phyloP scores from a whole-genome alignment of 2,113 vertebrate species.

The Osmerus mordax region DNA sequence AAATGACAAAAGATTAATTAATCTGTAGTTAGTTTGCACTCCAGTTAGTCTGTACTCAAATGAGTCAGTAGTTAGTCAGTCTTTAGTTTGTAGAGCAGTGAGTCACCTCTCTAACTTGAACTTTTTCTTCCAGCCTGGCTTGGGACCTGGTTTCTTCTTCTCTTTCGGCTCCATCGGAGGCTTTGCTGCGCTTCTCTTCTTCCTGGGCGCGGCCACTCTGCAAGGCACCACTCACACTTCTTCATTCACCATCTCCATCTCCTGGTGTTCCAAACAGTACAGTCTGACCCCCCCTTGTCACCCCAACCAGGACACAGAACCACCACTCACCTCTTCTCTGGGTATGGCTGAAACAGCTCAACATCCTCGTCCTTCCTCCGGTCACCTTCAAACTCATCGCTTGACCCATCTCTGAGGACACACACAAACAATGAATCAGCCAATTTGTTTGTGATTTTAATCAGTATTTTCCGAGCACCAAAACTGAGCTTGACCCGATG shows the following conservation, averaged over 20 bases:
- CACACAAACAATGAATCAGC: slow-evolving; percentile 4
- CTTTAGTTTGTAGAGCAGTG: neutral
- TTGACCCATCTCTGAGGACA: slow-evolving; percentile 72
- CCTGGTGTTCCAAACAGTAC: no score
- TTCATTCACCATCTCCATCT: no score
- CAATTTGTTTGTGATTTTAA: neutral
- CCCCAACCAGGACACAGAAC: no score
- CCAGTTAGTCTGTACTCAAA: no score
- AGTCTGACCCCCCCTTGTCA: no score
- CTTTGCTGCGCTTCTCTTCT: slow-evolving; percentile 69
- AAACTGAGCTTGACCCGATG: neutral
- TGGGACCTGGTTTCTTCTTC: slow-evolving; percentile 91
- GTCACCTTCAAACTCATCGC: slow-evolving; percentile 74
- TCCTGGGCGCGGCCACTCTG: slow-evolving; percentile 64
- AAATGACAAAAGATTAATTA: no score
- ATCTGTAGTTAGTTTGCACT: no score
- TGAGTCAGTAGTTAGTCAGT: no score
- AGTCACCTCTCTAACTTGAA: slow-evolving; percentile 84
- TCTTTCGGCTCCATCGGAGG: slow-evolving; percentile 74
- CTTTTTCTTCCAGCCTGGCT: slow-evolving; percentile 94
- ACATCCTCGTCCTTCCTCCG: slow-evolving; percentile 72
- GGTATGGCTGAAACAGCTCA: slow-evolving; percentile 77
- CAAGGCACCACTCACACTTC: slow-evolving; percentile 36
- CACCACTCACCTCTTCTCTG: slow-evolving; percentile 77
- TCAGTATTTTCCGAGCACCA: neutral